Evolutionary conservation across 2,797 vertebrate species (phyloP), one percentile per base, ranked within the genome.

Genomic region (Takifugu ocellatus): DNA sequence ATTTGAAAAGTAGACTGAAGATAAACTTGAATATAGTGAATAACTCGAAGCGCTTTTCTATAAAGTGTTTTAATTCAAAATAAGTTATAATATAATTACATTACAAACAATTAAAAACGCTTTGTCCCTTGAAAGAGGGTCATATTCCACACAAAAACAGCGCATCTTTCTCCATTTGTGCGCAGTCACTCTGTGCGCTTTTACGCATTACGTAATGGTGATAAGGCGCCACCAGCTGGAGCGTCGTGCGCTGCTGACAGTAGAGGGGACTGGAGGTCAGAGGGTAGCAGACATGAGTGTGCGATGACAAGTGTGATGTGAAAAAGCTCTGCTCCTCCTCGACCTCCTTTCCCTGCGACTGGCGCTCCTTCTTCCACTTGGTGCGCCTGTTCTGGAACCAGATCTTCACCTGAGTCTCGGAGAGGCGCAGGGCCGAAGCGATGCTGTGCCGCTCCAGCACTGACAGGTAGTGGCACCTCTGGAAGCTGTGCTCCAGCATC

Each of bases 371-470:
- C 81, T 91, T 93, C 91, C 91, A 91, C 70, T 92, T 93, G 52
- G 90, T 92, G 44, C 91, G 86, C 1, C 92, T 58, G 85, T 93
- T 93, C 79, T 92, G 91, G 45, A 93, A 93, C 92, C 92, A 93
- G 81, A 93, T 92, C 79, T 93, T 93, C 16, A 93, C 90, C 81
- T 92, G 92, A 0, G 89, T 92, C 75, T 92, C 88, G 3, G 91
- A 87, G 9, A 93, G 84, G 10, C 49, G 57, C 29, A 92, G 85
- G 1, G 82, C 77, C 0, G 78, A 10, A 54, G 91, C 88, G 53
- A 92, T 78, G 68, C 44, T 51, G 69, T 90, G 85, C 0, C 91
- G 87, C 82, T 93, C 90, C 49, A 89, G 78, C 45, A 88, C 90
- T 0, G 91, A 92, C 72, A 93, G 83, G 73, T 92, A 93, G 79